Conservation (phyloP, 2,888 invertebrate genomes). For the Pycnomerus fuliginosus region DNA sequence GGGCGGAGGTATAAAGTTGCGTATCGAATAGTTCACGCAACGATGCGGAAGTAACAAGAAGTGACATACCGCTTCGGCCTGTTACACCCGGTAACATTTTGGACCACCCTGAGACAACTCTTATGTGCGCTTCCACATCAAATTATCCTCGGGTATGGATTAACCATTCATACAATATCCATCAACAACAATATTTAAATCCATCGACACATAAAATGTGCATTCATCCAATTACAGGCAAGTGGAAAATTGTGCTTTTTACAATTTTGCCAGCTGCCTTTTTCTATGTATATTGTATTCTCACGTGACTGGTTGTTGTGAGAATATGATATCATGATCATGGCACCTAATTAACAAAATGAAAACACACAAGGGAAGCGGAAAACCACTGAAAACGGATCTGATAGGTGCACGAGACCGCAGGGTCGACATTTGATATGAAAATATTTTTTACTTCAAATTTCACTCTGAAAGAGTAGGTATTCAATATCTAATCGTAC, state of each 20-base stretch:
- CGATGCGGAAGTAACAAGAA: conserved; percentile 30
- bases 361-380: conserved; percentile 36
- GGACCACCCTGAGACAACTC: no score
- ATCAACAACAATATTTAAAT: conserved; percentile 12
- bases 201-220: conserved; percentile 16
- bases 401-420: conserved; percentile 5
- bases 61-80: conserved; percentile 32
- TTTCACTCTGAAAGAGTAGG: no score
- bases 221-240: conserved; percentile 2
- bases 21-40: conserved; percentile 29
- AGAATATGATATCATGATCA: conserved; percentile 17
- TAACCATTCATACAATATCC: conserved; percentile 16
- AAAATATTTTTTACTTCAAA: no score
- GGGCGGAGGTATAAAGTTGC: conserved; percentile 33
- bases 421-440: no score
- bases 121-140: no score
- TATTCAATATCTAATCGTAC: no score
- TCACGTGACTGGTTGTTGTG: conserved; percentile 13
- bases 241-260: conserved; percentile 10
- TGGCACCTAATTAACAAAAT: no score
- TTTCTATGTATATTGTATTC: no score
- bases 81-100: conserved; percentile 33
- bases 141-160: no score
- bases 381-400: conserved; percentile 47
- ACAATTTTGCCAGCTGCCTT: no score